These are phyloP conservation scores for Notechis scutatus DNA, from an alignment of 2,113 vertebrate species.

Conservation along the genomic window DNA sequence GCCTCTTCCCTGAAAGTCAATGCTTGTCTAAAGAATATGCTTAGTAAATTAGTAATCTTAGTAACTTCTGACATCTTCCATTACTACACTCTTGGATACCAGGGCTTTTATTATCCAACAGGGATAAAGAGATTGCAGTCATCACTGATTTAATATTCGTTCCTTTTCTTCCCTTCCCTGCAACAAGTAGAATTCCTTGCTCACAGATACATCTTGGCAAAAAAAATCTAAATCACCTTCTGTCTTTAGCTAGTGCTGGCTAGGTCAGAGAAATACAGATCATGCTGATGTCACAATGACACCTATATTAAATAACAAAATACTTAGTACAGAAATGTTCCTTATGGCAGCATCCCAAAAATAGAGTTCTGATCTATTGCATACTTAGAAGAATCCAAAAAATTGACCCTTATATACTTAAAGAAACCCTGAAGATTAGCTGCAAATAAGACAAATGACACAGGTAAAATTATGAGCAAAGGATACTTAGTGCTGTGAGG, in stretches of 20 bases:
- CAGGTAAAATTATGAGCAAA: not conserved
- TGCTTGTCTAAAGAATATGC: not conserved
- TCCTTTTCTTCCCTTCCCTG: not conserved
- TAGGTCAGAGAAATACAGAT: not conserved
- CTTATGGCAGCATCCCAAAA: not conserved
- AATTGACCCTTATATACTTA: not conserved
- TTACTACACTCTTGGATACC: not conserved
- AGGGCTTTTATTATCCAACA: not conserved
- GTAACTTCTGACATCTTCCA: not conserved
- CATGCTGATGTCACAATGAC: not conserved
- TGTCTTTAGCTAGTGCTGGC: not conserved
- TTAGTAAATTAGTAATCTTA: not conserved
- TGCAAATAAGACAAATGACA: not conserved
- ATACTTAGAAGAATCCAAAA: not conserved
- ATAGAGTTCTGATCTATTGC: not conserved
- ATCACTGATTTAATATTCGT: not conserved
- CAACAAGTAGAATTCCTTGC: not conserved
- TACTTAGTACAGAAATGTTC: not conserved
- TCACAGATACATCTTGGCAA: not conserved
- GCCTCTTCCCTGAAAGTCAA: not conserved
- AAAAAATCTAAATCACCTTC: not conserved
- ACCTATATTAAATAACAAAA: not conserved
- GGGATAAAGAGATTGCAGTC: not conserved
- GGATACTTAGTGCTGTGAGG: not conserved
- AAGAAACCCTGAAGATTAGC: not conserved